Conservation (phyloP, 1,140 invertebrate genomes). For the Zeugodacus cucurbitae region DNA sequence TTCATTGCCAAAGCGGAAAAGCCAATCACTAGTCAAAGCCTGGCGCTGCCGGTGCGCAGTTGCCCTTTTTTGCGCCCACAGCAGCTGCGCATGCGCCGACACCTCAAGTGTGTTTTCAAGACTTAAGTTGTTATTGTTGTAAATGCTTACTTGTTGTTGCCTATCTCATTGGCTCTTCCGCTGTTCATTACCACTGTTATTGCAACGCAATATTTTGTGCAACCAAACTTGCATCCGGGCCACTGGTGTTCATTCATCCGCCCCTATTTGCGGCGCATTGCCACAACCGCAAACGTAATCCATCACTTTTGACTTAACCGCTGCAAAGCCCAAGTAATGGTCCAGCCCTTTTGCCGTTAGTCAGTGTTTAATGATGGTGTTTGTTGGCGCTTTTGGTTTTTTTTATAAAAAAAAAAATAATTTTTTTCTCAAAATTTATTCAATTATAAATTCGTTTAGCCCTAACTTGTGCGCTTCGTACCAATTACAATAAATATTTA, state of each 20-base stretch:
- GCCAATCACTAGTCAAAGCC: neutral
- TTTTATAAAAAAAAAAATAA: no score
- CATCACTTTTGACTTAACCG: neutral
- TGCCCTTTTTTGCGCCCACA: neutral
- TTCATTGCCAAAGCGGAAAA: neutral
- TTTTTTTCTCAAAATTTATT: neutral
- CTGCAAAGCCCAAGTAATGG: neutral
- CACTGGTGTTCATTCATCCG: neutral
- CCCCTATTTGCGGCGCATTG: neutral
- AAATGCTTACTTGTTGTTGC: neutral
- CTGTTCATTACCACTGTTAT: neutral
- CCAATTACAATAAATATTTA: neutral
- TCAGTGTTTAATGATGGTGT: neutral
- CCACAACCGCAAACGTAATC: neutral
- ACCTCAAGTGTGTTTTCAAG: neutral
- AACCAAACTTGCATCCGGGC: neutral
- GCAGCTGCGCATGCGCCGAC: neutral
- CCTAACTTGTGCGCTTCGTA: neutral
- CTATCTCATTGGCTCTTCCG: neutral
- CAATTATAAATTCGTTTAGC: neutral
- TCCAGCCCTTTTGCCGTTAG: neutral
- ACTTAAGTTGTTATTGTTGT: neutral
- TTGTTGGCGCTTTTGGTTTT: neutral
- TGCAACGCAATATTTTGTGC: neutral
- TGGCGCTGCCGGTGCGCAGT: neutral